Percentiles rank a stretch among this genome's conserved stretches.
Evolutionary conservation across 2,888 invertebrate species (phyloP).

Genomic region (Diogma glabrata): DNA sequence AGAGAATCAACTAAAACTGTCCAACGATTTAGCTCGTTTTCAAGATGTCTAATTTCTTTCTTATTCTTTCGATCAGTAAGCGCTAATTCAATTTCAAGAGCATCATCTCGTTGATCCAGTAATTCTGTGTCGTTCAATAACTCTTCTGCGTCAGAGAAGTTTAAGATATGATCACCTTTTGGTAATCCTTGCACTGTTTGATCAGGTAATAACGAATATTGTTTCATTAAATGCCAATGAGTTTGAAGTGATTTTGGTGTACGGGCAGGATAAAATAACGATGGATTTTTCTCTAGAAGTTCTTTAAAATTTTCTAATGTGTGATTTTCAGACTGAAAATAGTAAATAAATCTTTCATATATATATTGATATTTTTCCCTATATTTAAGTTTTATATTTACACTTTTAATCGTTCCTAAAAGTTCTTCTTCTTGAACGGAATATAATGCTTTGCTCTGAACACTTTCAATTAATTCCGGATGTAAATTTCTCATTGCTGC

Average conservation of each 20-base stretch:
- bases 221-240: slow-evolving; percentile 89
- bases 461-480: slow-evolving; percentile 75
- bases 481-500: slow-evolving; percentile 89
- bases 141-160: slow-evolving; percentile 89
- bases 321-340: slow-evolving; percentile 53
- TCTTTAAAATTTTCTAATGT: slow-evolving; percentile 72
- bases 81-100: slow-evolving; percentile 64
- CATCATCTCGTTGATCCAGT: slow-evolving; percentile 66
- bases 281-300: slow-evolving; percentile 68
- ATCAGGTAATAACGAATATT: slow-evolving; percentile 82
- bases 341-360: not conserved
- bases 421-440: slow-evolving; percentile 82
- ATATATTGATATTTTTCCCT: not conserved
- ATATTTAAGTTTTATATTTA: slow-evolving; percentile 32
- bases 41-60: slow-evolving; percentile 75
- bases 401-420: slow-evolving; percentile 68
- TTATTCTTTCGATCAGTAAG: slow-evolving; percentile 65
- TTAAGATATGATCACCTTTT: slow-evolving; percentile 50
- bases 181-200: slow-evolving; percentile 60
- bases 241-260: slow-evolving; percentile 73
- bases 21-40: slow-evolving; percentile 83
- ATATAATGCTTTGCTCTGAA: slow-evolving; percentile 81
- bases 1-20: slow-evolving; percentile 88
- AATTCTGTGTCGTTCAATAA: slow-evolving; percentile 73
- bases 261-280: slow-evolving; percentile 76